These are phyloP conservation scores for Centropus bengalensis DNA, from an alignment of 2,113 vertebrate species.

Conservation along the genomic window DNA sequence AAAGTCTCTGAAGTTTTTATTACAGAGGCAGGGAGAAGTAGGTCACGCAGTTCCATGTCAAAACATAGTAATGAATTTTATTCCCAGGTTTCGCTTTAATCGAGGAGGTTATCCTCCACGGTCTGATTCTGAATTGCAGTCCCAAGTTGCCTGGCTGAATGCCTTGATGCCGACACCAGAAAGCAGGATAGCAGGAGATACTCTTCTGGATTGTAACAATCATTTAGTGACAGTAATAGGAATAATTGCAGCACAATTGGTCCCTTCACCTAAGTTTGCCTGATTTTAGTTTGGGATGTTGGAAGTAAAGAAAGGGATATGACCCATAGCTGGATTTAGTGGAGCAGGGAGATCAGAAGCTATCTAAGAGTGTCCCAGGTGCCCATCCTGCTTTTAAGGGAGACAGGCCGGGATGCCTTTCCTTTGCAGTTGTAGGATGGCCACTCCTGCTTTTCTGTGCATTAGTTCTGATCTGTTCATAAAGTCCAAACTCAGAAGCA, in stretches of 20 bases:
- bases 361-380: background rate
- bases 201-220: background rate
- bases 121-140: background rate
- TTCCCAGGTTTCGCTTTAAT: slow-evolving; percentile 17
- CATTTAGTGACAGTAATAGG: background rate
- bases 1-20: background rate
- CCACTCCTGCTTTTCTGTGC: background rate
- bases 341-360: background rate
- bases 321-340: background rate
- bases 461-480: background rate
- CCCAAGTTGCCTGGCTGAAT: background rate
- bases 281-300: background rate
- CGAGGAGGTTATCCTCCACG: background rate
- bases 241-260: background rate
- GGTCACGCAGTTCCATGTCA: background rate
- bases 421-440: background rate
- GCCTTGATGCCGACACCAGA: background rate
- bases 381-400: background rate
- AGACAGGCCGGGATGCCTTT: background rate
- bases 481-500: background rate
- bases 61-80: background rate
- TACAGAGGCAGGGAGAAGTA: slow-evolving; percentile 14
- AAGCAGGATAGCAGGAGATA: background rate
- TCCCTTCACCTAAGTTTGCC: slow-evolving; percentile 7
- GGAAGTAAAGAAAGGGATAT: background rate